Base-by-base conservation (phyloP, 1,140 invertebrate species). In the Aphelinus atriplicis region DNA sequence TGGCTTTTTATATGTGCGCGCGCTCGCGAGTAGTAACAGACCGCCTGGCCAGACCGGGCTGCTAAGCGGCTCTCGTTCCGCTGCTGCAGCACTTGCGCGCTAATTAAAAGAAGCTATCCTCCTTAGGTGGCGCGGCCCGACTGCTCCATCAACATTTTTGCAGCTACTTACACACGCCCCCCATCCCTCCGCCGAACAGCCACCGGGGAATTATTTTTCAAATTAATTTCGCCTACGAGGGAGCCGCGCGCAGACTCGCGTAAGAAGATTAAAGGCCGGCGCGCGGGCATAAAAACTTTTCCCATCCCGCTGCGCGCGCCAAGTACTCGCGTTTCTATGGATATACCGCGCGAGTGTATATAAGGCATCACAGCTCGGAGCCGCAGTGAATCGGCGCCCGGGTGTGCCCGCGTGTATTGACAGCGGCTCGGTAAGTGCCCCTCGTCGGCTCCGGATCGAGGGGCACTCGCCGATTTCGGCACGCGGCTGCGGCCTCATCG, bases 201-300 rank as follows among this genome's bases (percentile, higher is more conserved):
- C 26, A 26, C 26, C 26, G 26, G 26, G 2, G 2, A 62, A 45
- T 66, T 66, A 66, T 66, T 66, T 66, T 66, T 56, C 64, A 56
- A 66, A 66, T 66, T 67, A 56, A 67, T 67, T 67, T 55, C 7
- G 48, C 5, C 48, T 51, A 43, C 47, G 50, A 66, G 64, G 64
- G 6, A n/a, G 6, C 51, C 45, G n/a, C 60, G 43, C 56, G 5
- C 56, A 43, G 26, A 3, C 43, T 3, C 43, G 4, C 3, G 60
- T 67, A 67, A 67, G 65, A 67, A 67, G 65, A 67, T 67, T 67
- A 67, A 67, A 67, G 65, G 26, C 50, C 1, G n/a, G 65, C 42
- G 64, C 50, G 4, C 26, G 26, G 26, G 26, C 26, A 26, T 46
- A 67, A 67, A 67, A 63, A 67, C 7, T 56, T 67, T 67, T 56